Evolutionary conservation across 2,113 vertebrate genomes (phyloP).

Genomic region (Penelope pileata): DNA sequence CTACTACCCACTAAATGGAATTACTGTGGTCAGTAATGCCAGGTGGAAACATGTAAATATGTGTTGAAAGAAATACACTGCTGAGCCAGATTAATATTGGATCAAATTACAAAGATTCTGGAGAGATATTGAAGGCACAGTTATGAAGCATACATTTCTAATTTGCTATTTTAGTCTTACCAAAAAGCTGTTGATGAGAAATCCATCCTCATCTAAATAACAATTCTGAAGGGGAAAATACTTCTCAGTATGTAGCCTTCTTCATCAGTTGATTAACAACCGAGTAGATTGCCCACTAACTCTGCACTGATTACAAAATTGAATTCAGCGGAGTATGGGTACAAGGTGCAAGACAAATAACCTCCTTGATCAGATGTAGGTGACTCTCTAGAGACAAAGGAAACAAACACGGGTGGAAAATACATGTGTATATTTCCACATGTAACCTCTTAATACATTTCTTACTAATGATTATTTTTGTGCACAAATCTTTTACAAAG

Average conservation of each 20-base stretch:
- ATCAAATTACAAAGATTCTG: not conserved
- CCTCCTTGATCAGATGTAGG: not conserved
- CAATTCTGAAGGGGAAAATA: not conserved
- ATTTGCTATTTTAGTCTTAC: not conserved
- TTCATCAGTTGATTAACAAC: not conserved
- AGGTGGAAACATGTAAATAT: not conserved
- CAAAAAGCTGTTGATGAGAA: not conserved
- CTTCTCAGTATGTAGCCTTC: not conserved
- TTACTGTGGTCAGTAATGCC: not conserved
- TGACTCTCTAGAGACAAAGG: not conserved
- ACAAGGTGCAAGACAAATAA: not conserved
- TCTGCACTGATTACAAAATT: not conserved
- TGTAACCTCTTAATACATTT: not conserved
- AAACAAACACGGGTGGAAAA: not conserved
- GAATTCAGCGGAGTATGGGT: not conserved
- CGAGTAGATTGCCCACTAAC: not conserved
- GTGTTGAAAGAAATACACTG: not conserved
- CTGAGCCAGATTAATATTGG: not conserved
- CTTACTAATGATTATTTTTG: not conserved
- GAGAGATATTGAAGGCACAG: not conserved
- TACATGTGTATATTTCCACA: not conserved
- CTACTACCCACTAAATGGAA: not conserved
- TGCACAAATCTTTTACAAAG: not conserved
- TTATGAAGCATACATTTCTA: not conserved
- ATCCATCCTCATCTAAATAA: not conserved